Evolutionary conservation across 2,888 invertebrate genomes (phyloP), one percentile per base, ranked within the genome.

Genomic region (Sarcophaga subvicina): DNA sequence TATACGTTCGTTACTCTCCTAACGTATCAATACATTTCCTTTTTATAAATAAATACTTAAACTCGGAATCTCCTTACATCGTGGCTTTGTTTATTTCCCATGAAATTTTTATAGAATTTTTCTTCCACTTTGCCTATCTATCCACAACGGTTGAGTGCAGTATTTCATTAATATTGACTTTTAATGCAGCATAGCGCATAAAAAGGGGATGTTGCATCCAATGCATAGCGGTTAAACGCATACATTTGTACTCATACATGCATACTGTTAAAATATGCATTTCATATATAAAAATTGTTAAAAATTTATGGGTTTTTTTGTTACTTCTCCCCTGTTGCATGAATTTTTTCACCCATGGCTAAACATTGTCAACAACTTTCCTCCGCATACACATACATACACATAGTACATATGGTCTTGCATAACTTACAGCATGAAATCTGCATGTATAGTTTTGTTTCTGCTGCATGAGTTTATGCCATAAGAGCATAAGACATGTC

Each of bases 401-500:
- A 17, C 22, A 71, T 64, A 22, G 22, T 22, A 64, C 64, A 71
- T 64, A 22, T 27, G 25, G 12, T 66, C 11, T 4, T 54, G 37
- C 69, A 76, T 71, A 64, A 37, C 37, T 17, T 70, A 14, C 25
- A 27, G 17, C 54, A 63, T 20, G 66, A 64, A 77, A 77, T 37
- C 71, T 77, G 76, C 59, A 77, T 78, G 71, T 77, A 47, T 47
- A 66, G n/a, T 70, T 45, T 62, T 63, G 12, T 12, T 49, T 14
- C 4, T 49, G 12, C 11, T 49, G 49, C 14, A 49, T 49, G 49
- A 11, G 49, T 11, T 49, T 49, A 49, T 49, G 14, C 12, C 54
- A 54, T 54, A 54, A 54, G 17, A 54, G 77, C 20, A 66, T n/a
- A n/a, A n/a, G 66, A 83, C 77, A 83, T 83, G 77, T 77, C 82